phyloP scores from a whole-genome alignment of 2,113 vertebrate genomes.

The Athene cunicularia region DNA sequence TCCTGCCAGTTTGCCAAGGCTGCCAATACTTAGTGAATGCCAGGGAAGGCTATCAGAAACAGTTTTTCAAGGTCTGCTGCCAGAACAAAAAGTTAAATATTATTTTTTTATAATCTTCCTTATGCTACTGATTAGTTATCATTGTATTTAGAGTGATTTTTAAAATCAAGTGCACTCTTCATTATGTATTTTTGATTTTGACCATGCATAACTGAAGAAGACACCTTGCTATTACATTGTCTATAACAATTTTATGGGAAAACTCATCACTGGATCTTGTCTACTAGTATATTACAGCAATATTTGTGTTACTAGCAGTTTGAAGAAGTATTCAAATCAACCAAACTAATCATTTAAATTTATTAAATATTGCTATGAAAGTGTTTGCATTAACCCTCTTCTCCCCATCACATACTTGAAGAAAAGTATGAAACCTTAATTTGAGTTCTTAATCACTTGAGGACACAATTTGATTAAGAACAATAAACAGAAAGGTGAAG shows the following conservation, averaged over 20 bases:
- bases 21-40: background rate
- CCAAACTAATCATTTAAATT: background rate
- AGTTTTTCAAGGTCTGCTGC: background rate
- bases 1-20: constrained; percentile 44
- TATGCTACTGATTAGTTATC: background rate
- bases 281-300: background rate
- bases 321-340: background rate
- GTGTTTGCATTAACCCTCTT: constrained; percentile 10
- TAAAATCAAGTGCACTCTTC: background rate
- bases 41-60: constrained; percentile 14
- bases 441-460: constrained; percentile 57
- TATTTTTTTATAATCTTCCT: background rate
- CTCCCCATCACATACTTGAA: background rate
- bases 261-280: background rate
- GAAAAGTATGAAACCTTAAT: constrained; percentile 27
- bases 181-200: background rate
- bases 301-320: background rate
- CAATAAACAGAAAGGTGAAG: constrained; percentile 54
- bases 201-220: background rate
- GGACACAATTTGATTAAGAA: constrained; percentile 57
- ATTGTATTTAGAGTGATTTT: background rate
- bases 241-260: background rate
- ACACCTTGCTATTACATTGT: background rate
- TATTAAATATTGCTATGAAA: background rate
- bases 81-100: constrained; percentile 10